Percentiles rank a stretch among this genome's conserved stretches.
These are phyloP conservation scores for Perizoma affinitatum DNA, from an alignment of 2,888 invertebrate genomes.

Conservation along the genomic window DNA sequence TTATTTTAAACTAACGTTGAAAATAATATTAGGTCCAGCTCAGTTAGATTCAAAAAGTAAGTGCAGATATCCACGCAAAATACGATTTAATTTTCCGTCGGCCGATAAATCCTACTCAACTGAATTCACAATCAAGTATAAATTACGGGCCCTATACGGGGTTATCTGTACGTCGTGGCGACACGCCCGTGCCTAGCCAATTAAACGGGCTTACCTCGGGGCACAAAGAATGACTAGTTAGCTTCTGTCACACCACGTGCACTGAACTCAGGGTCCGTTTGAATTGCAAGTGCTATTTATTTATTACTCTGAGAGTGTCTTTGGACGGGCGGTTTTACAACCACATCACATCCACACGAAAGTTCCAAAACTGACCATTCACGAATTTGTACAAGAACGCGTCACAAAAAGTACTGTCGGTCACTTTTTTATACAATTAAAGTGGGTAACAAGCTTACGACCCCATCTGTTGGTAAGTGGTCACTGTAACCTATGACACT, in stretches of 20 bases:
- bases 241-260: constrained; percentile 36
- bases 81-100: constrained; percentile 12
- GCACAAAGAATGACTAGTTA: constrained; percentile 46
- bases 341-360: no score
- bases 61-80: neutral
- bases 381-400: no score
- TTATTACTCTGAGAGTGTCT: no score
- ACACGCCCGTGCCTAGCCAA: constrained; percentile 50
- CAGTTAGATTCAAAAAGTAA: neutral
- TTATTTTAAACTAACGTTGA: no score
- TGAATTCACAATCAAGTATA: constrained; percentile 32
- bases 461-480: no score
- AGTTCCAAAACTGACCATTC: no score
- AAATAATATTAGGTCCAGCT: no score
- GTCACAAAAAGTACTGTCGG: no score
- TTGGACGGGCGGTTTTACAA: no score
- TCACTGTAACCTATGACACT: no score
- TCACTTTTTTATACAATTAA: no score
- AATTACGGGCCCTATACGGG: constrained; percentile 39
- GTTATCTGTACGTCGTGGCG: constrained; percentile 53
- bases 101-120: constrained; percentile 23
- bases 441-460: no score
- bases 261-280: constrained; percentile 3
- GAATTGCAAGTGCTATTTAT: neutral
- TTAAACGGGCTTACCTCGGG: constrained; percentile 49